phyloP scores from a whole-genome alignment of 2,797 vertebrate species.

The Enteromius radiatus region DNA sequence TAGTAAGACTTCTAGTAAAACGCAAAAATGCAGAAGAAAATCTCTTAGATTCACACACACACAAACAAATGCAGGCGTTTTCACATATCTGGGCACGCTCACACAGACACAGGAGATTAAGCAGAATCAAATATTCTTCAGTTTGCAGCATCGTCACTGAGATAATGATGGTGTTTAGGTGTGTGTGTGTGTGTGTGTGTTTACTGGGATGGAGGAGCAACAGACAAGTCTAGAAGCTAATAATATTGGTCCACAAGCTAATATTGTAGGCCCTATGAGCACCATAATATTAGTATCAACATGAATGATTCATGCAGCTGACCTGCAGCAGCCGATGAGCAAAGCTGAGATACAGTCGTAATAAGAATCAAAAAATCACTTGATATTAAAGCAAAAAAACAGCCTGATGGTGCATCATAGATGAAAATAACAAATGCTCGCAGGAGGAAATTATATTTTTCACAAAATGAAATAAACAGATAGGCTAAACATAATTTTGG shows the following conservation, averaged over 20 bases:
- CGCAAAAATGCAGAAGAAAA: background rate
- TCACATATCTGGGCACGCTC: conserved; percentile 31
- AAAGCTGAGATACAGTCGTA: background rate
- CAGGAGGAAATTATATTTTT: background rate
- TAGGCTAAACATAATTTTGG: background rate
- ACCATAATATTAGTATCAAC: conserved; percentile 21
- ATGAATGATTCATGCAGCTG: conserved; percentile 39
- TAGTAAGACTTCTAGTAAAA: background rate
- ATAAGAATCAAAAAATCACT: conserved; percentile 18
- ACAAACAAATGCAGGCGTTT: background rate
- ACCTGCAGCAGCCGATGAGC: background rate
- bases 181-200: conserved; percentile 11
- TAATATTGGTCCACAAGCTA: conserved; percentile 14
- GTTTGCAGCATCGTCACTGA: background rate
- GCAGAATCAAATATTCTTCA: conserved; percentile 8
- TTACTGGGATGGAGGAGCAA: conserved; percentile 14
- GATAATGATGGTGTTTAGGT: background rate
- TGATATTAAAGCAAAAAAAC: conserved; percentile 33
- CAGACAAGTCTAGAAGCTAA: background rate
- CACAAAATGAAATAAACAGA: background rate
- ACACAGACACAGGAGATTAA: conserved; percentile 10
- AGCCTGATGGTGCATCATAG: conserved; percentile 8
- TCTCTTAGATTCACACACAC: conserved; percentile 2
- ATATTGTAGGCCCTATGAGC: conserved; percentile 15
- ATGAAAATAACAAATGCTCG: background rate